Evolutionary conservation across 2,113 vertebrate genomes (phyloP).

Genomic region (Apteryx mantelli): DNA sequence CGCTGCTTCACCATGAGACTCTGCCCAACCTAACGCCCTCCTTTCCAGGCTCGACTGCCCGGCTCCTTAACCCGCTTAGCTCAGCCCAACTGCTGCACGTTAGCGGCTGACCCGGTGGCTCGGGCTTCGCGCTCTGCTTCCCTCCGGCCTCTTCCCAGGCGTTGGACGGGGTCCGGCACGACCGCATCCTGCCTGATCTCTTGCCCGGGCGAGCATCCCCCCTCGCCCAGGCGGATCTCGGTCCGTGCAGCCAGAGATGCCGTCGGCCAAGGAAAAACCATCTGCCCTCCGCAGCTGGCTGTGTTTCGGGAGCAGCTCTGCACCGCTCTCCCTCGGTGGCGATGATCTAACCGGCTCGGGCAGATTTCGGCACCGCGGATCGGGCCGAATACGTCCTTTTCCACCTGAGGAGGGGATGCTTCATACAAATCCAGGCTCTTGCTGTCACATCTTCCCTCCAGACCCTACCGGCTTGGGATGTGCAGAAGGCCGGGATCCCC

Average conservation of each 20-base stretch:
- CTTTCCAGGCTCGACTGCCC: neutral
- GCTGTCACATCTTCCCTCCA: fast-evolving
- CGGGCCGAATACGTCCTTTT: neutral
- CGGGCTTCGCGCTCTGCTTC: neutral
- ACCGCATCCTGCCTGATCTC: neutral
- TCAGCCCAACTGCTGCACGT: neutral
- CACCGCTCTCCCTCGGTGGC: neutral
- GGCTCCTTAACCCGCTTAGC: slow-evolving; percentile 48
- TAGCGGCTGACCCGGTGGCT: neutral
- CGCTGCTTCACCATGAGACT: neutral
- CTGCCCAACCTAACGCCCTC: slow-evolving; percentile 22
- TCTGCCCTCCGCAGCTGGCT: neutral
- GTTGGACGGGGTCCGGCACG: fast-evolving
- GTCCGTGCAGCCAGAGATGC: slow-evolving; percentile 21
- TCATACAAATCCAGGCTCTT: neutral
- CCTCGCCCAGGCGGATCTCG: neutral
- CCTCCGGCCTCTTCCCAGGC: fast-evolving
- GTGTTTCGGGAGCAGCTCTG: neutral
- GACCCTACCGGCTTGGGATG: neutral
- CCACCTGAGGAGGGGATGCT: neutral
- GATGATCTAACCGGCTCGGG: no score
- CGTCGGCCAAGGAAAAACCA: slow-evolving; percentile 32
- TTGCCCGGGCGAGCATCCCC: neutral
- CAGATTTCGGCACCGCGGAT: neutral
- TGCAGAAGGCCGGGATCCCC: fast-evolving